Evolutionary conservation across 2,888 invertebrate species (phyloP), one percentile per base, ranked within the genome.

Genomic region (Tubulanus polymorphus): DNA sequence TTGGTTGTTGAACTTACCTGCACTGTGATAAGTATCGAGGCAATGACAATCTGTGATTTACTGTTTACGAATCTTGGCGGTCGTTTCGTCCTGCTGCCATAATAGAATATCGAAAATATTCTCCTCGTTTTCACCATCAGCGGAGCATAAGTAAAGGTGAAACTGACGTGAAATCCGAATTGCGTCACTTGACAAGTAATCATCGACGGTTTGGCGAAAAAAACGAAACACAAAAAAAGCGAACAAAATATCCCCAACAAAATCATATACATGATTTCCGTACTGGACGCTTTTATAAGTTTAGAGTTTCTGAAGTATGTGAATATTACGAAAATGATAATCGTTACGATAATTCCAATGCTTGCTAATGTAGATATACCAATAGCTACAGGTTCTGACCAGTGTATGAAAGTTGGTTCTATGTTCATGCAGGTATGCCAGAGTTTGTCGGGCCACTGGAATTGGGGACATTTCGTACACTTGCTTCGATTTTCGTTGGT

Each of bases 401-500:
- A 50, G 6, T 48, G 6, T 3, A 52, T 3, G 52, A 20, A 52
- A 18, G 8, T 26, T 32, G 48, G 52, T 23, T 20, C 20, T 5
- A 52, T 52, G 23, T 23, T n/a, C 8, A 30, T 10, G 51, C 52
- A 52, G 6, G 5, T 26, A n/a, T 8, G 3, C 6, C 12, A 23
- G 8, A 3, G 5, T 10, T 26, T 47, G 5, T 65, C 62, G 2
- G 67, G 67, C 67, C 67, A 67, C 23, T 53, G 48, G 48, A 61
- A 60, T 3, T 12, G 23, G 1, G 51, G 55, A 51, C 67, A 67
- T 2, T 41, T 1, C 23, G 41, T 25, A 29, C 67, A 67, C 26
- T 54, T 48, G 5, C 57, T 65, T 23, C 45, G 48, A n/a, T 60
- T 57, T 3, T 46, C n/a, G n/a, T 45, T 30, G 15, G 61, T 30